Percentiles rank a stretch among this genome's conserved stretches.
Evolutionary conservation across 2,888 invertebrate species (phyloP).

Genomic region (Trilocha varians): DNA sequence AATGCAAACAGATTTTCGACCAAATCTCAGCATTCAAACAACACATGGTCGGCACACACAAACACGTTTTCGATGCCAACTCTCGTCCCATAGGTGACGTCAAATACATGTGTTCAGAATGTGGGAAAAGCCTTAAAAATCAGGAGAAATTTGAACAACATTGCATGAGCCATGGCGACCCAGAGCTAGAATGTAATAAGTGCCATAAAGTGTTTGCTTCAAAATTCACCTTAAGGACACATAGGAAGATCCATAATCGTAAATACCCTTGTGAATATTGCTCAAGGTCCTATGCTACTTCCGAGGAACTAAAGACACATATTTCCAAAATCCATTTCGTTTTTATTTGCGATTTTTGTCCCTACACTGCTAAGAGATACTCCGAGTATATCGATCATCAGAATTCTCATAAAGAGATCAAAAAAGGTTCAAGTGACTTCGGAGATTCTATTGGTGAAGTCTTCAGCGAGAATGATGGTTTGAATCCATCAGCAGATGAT

Average conservation of each 20-base stretch:
- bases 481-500: constrained; percentile 10
- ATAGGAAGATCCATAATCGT: constrained; percentile 49
- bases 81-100: constrained; percentile 12
- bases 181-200: constrained; percentile 53
- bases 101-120: constrained; percentile 43
- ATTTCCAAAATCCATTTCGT: constrained; percentile 33
- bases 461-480: constrained; percentile 21
- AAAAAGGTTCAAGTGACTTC: constrained; percentile 19
- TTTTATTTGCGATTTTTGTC: constrained; percentile 36
- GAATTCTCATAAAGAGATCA: constrained; percentile 15
- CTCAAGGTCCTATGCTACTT: constrained; percentile 31
- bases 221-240: constrained; percentile 53
- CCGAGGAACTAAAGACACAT: constrained; percentile 33
- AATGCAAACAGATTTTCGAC: constrained; percentile 56
- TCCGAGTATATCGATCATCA: constrained; percentile 28
- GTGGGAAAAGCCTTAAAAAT: constrained; percentile 48
- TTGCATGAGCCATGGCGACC: constrained; percentile 55
- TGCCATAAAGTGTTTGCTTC: constrained; percentile 65
- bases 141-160: constrained; percentile 51
- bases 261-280: constrained; percentile 43
- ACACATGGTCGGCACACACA: constrained; percentile 43
- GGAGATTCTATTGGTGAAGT: constrained; percentile 22
- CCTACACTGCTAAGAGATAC: constrained; percentile 24
- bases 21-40: constrained; percentile 43
- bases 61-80: constrained; percentile 10